A percentile compares a stretch with the other conserved stretches of the same genome.
Evolutionary conservation across 2,113 vertebrate species (phyloP).

Genomic region (Actinemys pallida): DNA sequence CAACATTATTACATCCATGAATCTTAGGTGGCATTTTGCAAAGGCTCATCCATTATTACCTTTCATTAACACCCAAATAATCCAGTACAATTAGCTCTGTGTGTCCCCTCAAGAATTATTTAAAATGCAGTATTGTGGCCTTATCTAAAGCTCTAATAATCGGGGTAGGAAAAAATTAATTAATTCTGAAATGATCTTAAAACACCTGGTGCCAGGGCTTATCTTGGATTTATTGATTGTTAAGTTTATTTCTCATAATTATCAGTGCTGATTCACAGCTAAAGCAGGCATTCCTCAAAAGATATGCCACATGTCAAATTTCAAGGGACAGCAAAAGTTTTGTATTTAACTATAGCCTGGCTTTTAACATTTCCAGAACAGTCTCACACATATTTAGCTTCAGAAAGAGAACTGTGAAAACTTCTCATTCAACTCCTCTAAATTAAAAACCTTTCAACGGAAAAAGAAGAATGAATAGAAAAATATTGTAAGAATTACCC

Average conservation of each 20-base stretch:
- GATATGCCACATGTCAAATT: background rate
- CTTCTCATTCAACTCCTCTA: background rate
- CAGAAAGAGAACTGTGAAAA: background rate
- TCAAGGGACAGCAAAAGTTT: background rate
- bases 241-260: background rate
- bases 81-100: constrained; percentile 4
- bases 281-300: background rate
- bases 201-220: background rate
- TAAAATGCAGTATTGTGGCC: constrained; percentile 8
- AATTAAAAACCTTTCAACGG: constrained; percentile 21
- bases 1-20: constrained; percentile 17
- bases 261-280: background rate
- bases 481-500: background rate
- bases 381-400: background rate
- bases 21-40: constrained; percentile 24
- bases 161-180: background rate
- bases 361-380: background rate
- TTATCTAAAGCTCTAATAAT: background rate
- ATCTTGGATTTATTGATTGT: background rate
- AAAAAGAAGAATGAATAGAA: background rate
- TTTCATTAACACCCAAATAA: constrained; percentile 48
- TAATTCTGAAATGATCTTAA: background rate
- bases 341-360: background rate
- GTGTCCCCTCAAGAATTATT: constrained; percentile 1
- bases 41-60: constrained; percentile 24